Evolutionary conservation across 2,888 invertebrate species (phyloP).

Genomic region (Stenolophus ochropezus): DNA sequence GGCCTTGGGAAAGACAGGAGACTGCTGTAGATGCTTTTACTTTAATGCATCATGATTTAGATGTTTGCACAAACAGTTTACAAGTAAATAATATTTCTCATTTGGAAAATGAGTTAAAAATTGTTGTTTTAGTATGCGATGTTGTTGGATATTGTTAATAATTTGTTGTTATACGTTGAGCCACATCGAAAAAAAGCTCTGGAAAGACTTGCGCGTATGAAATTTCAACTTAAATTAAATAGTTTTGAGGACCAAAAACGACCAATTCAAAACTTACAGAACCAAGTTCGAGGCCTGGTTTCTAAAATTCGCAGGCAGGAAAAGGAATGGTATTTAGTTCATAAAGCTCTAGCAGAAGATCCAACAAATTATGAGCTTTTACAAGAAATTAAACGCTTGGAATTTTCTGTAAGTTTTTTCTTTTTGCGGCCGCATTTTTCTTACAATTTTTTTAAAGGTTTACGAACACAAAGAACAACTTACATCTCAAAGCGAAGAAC

Average conservation of each 20-base stretch:
- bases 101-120: too few relatives aligned
- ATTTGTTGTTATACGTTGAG: conserved; percentile 96
- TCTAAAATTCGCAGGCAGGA: conserved; percentile 90
- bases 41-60: conserved; percentile 97
- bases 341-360: conserved; percentile 85
- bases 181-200: conserved; percentile 94
- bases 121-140: conserved; percentile 86
- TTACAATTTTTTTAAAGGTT: conserved; percentile 74
- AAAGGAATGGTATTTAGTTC: conserved; percentile 90
- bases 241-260: conserved; percentile 93
- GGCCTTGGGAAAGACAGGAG: conserved; percentile 87
- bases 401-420: conserved; percentile 76
- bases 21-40: conserved; percentile 98
- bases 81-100: conserved; percentile 75
- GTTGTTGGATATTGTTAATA: conserved; percentile 98
- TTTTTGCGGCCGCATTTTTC: not conserved
- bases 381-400: conserved; percentile 83
- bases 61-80: conserved; percentile 96
- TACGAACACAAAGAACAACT: conserved; percentile 93
- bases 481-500: conserved; percentile 91
- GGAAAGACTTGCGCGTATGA: conserved; percentile 92
- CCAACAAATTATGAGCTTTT: conserved; percentile 77
- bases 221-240: conserved; percentile 94
- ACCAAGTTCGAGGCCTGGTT: conserved; percentile 84
- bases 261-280: conserved; percentile 94